Evolutionary conservation across 2,113 vertebrate species (phyloP), one percentile per base, ranked within the genome.

Genomic region (Cyanoderma ruficeps): DNA sequence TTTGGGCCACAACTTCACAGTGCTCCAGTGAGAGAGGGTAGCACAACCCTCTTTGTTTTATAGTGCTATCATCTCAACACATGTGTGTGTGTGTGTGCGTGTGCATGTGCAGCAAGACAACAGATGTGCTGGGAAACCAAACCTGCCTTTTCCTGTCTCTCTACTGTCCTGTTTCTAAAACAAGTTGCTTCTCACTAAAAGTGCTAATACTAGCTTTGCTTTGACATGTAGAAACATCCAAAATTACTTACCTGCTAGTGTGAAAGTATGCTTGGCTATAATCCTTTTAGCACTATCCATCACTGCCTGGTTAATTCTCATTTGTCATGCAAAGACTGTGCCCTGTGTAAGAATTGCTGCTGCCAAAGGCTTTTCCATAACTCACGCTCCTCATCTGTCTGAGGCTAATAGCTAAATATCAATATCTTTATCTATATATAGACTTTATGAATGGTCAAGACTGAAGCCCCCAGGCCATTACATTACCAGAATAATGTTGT

Each of bases 231-330:
- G 65, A 83, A 89, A 75, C 72, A 60, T 22, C 15, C 1, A 0
- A 60, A 82, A 24, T 69, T 11, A 76, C 70, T 84, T 91, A 68
- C 55, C 50, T 65, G 21, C 42, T 64, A 13, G 31, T 28, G 23
- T 61, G 65, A 92, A 78, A 55, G 50, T 46, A 30, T 56, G 37
- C 80, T 91, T 74, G 61, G 28, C 50, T 93, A 61, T 87, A 93
- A 87, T 72, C 16, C 10, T 63, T 83, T 80, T 50, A 93, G 86
- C 13, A 33, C 37, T 72, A 79, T 82, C 50, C 27, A 72, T 87
- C 89, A 82, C 15, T 74, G 89, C 63, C 87, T 83, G 39, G 15
- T 85, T 87, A 89, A 83, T 91, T 93, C 55, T 85, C 55, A 86
- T 61, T 75, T 93, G 47, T 80, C 46, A 65, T 52, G 42, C 55